Conservation (phyloP, 1,140 invertebrate genomes). For the Akabosia matsudoensis region DNA sequence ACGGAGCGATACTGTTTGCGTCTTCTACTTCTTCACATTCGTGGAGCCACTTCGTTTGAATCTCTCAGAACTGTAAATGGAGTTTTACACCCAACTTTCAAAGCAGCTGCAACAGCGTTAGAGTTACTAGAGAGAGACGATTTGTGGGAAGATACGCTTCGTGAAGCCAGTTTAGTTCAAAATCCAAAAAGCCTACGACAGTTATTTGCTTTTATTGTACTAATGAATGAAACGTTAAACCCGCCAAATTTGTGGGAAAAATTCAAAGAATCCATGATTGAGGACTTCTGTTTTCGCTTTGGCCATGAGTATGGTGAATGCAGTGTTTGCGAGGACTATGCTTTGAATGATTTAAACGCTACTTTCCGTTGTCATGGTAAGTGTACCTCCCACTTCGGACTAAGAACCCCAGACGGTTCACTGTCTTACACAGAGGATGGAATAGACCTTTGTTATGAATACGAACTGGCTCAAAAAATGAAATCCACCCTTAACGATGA, state of each 20-base stretch:
- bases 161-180: slow-evolving; percentile 35
- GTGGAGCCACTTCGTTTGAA: slow-evolving; percentile 31
- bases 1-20: slow-evolving; percentile 47
- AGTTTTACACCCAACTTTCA: slow-evolving; percentile 26
- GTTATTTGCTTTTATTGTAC: slow-evolving; percentile 52
- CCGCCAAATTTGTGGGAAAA: slow-evolving; percentile 49
- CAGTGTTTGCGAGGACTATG: neutral
- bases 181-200: slow-evolving; percentile 46
- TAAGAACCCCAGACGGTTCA: neutral
- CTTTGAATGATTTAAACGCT: neutral
- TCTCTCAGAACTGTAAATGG: slow-evolving; percentile 36
- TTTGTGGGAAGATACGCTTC: slow-evolving; percentile 47
- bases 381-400: neutral
- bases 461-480: neutral
- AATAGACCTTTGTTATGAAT: neutral
- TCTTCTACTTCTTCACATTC: slow-evolving; percentile 48
- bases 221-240: slow-evolving; percentile 48
- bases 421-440: neutral
- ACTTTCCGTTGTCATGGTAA: neutral
- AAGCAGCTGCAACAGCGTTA: slow-evolving; percentile 35
- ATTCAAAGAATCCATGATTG: slow-evolving; percentile 49
- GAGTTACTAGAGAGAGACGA: slow-evolving; percentile 50
- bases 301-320: neutral
- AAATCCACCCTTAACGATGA: neutral
- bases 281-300: slow-evolving; percentile 42